These are phyloP conservation scores for Solenopsis invicta DNA, from an alignment of 1,140 invertebrate genomes.

Conservation along the genomic window DNA sequence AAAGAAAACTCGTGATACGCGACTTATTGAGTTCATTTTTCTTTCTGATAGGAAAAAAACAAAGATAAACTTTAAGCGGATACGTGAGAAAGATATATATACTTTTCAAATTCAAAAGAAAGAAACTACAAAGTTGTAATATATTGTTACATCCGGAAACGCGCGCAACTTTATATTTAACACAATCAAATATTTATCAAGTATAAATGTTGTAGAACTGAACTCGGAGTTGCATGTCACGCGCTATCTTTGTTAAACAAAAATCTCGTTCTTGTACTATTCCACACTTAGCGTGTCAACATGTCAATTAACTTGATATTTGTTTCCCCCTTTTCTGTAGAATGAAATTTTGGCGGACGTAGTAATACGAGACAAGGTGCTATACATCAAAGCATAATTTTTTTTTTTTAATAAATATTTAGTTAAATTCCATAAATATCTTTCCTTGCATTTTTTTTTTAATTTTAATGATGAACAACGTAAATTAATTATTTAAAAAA, in stretches of 20 bases:
- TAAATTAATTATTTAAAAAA: background rate
- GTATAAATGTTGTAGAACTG: background rate
- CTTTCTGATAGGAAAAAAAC: background rate
- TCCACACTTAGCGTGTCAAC: background rate
- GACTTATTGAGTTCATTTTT: background rate
- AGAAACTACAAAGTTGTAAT: background rate
- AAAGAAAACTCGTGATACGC: background rate
- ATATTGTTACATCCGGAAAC: background rate
- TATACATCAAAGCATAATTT: background rate
- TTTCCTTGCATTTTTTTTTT: background rate
- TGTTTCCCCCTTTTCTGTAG: background rate
- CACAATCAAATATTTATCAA: background rate
- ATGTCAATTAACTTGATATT: constrained; percentile 26
- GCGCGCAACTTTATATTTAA: background rate
- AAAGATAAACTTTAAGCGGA: background rate
- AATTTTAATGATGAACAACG: constrained; percentile 2
- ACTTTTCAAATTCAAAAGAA: background rate
- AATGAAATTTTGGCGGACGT: background rate
- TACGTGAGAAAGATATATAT: background rate
- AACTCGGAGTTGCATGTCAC: background rate
- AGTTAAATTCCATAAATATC: background rate
- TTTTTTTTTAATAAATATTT: background rate
- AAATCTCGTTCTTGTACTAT: background rate
- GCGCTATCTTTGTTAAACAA: constrained; percentile 13
- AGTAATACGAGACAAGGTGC: constrained; percentile 35